phyloP scores from a whole-genome alignment of 2,113 vertebrate genomes.

The Desmodus rotundus region DNA sequence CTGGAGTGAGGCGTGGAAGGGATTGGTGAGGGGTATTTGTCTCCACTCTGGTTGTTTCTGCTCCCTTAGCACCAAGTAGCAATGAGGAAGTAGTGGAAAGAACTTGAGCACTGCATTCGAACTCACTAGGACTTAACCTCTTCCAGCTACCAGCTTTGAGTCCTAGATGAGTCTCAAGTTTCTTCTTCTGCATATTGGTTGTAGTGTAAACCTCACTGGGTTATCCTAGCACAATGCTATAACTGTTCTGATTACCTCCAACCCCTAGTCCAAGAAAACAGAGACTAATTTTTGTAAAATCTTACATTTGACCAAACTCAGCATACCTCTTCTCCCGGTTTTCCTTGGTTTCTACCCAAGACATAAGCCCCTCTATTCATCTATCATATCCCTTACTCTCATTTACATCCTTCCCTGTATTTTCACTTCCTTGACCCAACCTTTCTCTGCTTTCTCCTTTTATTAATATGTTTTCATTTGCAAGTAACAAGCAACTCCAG shows the following conservation, averaged over 20 bases:
- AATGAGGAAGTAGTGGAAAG: neutral
- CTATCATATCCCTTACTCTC: neutral
- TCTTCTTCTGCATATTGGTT: neutral
- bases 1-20: neutral
- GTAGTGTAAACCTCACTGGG: neutral
- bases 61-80: neutral
- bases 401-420: neutral
- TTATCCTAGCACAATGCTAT: neutral
- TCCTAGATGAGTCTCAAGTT: neutral
- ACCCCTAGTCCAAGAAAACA: neutral
- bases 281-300: conserved; percentile 15
- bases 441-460: neutral
- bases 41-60: neutral
- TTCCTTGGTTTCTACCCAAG: neutral
- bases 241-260: neutral
- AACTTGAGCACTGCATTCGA: neutral
- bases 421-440: neutral
- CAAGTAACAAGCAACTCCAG: neutral
- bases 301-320: neutral
- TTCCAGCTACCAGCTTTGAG: neutral
- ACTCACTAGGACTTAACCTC: neutral
- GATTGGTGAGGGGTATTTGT: neutral
- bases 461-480: conserved; percentile 34
- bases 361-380: neutral
- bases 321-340: neutral